Percentiles rank a stretch among this genome's conserved stretches.
These are phyloP conservation scores for Oithona nana DNA, from an alignment of 2,888 invertebrate genomes.

Conservation along the genomic window DNA sequence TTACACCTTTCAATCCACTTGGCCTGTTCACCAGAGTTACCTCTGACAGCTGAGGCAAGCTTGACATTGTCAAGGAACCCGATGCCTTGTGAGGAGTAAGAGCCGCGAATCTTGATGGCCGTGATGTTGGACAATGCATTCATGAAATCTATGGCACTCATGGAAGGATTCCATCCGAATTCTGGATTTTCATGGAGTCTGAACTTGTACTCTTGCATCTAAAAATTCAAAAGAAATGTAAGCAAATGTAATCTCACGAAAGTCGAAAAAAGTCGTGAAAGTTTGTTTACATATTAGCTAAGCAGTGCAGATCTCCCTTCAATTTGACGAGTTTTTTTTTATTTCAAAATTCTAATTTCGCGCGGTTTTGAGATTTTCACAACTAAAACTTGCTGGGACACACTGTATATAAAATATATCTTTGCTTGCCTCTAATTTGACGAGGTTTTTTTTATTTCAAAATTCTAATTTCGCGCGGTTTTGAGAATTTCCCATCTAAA, in stretches of 20 bases:
- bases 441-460: no score
- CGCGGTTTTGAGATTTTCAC: no score
- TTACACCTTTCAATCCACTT: slow-evolving; percentile 48
- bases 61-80: slow-evolving; percentile 78
- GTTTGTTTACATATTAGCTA: no score
- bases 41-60: slow-evolving; percentile 66
- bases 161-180: slow-evolving; percentile 82
- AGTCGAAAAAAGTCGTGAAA: background rate
- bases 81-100: slow-evolving; percentile 57
- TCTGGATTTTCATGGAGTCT: slow-evolving; percentile 73
- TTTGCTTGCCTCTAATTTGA: no score
- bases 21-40: slow-evolving; percentile 55
- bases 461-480: no score
- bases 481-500: no score
- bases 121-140: slow-evolving; percentile 81
- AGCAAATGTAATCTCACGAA: no score
- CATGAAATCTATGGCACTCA: slow-evolving; percentile 71
- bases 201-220: slow-evolving; percentile 60
- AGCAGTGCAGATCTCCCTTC: no score
- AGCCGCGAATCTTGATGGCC: slow-evolving; percentile 77
- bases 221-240: slow-evolving; percentile 19
- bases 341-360: no score
- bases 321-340: no score
- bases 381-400: no score
- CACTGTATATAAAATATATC: no score